Conservation (phyloP, 2,888 invertebrate species). For the Entomobrya multifasciata region DNA sequence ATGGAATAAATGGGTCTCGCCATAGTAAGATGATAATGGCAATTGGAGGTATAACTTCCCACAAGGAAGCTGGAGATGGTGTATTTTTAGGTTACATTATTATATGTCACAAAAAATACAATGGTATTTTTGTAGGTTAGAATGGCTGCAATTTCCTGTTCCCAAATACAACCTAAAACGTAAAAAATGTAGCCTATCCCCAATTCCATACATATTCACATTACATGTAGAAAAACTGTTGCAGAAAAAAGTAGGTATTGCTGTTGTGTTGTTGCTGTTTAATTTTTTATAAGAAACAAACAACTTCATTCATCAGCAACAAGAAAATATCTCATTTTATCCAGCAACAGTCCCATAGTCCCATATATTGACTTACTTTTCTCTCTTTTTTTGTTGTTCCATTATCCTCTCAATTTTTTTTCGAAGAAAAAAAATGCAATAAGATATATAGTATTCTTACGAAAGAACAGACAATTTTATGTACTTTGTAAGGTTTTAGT, state of each 20-base stretch:
- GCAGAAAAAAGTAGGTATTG: neutral
- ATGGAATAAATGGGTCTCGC: conserved; percentile 13
- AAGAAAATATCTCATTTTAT: no score
- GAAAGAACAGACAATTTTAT: conserved; percentile 1
- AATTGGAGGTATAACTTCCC: neutral
- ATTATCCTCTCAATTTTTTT: no score
- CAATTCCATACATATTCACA: no score
- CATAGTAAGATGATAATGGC: conserved; percentile 3
- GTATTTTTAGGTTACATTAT: neutral
- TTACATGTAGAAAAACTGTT: conserved; percentile 12
- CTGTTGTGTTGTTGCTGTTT: no score
- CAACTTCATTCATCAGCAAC: no score
- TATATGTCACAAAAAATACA: no score
- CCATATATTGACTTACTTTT: no score
- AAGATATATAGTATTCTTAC: no score
- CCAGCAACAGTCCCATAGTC: no score
- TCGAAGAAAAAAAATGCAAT: neutral
- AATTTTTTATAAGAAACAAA: no score
- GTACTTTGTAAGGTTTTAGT: neutral
- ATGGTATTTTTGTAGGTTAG: neutral
- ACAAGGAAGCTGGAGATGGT: neutral
- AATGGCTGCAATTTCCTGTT: conserved; percentile 4
- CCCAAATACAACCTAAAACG: neutral
- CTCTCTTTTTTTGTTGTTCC: no score
- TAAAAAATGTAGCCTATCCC: no score